phyloP scores from a whole-genome alignment of 2,888 invertebrate genomes.

The Eupithecia abbreviata region DNA sequence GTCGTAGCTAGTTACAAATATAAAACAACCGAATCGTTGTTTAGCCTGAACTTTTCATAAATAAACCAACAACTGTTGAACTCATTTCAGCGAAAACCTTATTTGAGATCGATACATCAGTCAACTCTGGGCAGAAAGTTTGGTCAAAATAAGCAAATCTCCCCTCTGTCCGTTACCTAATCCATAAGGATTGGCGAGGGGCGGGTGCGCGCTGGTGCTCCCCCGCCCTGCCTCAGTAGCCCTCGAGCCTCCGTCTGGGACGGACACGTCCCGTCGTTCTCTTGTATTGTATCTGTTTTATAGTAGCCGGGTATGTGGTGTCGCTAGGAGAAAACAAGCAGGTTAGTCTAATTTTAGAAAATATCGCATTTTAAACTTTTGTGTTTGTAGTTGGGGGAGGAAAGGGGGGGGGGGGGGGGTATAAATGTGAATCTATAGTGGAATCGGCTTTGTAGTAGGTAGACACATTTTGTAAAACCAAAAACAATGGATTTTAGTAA shows the following conservation, averaged over 20 bases:
- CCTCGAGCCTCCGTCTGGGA: constrained; percentile 62
- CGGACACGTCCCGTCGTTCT: not conserved
- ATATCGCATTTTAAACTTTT: not conserved
- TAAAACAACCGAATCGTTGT: not conserved
- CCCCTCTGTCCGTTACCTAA: constrained; percentile 49
- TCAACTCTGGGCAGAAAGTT: constrained; percentile 34
- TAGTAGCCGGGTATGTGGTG: constrained; percentile 32
- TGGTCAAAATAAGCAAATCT: constrained; percentile 38
- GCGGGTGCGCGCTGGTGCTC: constrained; percentile 44
- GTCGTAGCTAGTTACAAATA: too few species aligned
- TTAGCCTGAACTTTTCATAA: not conserved
- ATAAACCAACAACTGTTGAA: constrained; percentile 3
- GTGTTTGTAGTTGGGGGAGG: not conserved
- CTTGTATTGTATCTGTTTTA: constrained; percentile 14
- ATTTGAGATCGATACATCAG: constrained; percentile 21
- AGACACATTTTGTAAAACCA: too few species aligned
- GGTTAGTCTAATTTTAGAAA: constrained; percentile 25
- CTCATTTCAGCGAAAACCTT: not conserved
- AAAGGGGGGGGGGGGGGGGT: not conserved
- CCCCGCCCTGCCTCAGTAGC: constrained; percentile 57
- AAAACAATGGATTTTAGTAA: not conserved
- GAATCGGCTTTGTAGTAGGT: not conserved
- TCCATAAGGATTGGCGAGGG: constrained; percentile 62
- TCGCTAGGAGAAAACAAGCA: constrained; percentile 25
- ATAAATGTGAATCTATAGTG: not conserved